Percentiles rank a stretch among this genome's conserved stretches.
These are phyloP conservation scores for Poliocrania exsul DNA, from an alignment of 2,797 vertebrate species.

Conservation along the genomic window DNA sequence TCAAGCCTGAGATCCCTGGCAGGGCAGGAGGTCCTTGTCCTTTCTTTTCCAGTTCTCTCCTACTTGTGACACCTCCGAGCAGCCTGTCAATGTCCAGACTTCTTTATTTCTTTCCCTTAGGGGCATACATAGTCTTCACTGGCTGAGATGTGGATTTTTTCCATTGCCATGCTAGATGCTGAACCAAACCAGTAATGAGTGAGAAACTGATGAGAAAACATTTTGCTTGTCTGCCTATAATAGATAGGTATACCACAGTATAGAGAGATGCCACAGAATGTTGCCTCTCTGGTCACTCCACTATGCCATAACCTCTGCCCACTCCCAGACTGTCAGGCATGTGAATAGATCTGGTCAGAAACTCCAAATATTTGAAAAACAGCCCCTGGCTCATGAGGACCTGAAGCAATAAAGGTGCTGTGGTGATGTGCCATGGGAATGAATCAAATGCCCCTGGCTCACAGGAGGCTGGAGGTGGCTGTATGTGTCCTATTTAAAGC, in stretches of 20 bases:
- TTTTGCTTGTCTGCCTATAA: neutral
- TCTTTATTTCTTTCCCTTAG: neutral
- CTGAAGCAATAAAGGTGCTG: neutral
- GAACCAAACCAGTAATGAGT: neutral
- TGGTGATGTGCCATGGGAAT: neutral
- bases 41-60: neutral
- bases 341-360: neutral
- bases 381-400: neutral
- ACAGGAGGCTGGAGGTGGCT: neutral
- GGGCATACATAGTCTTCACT: neutral
- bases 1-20: neutral
- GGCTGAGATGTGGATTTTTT: neutral
- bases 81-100: neutral
- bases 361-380: neutral
- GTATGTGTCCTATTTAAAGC: neutral
- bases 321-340: neutral
- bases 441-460: neutral
- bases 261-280: neutral
- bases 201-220: neutral
- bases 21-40: neutral
- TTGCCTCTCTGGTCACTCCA: neutral
- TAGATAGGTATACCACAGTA: neutral
- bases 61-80: neutral
- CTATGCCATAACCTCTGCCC: neutral
- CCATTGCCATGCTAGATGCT: neutral